A percentile compares a stretch with the other conserved stretches of the same genome.
Conservation (phyloP, 2,113 vertebrate genomes). For the Phyllostomus discolor region DNA sequence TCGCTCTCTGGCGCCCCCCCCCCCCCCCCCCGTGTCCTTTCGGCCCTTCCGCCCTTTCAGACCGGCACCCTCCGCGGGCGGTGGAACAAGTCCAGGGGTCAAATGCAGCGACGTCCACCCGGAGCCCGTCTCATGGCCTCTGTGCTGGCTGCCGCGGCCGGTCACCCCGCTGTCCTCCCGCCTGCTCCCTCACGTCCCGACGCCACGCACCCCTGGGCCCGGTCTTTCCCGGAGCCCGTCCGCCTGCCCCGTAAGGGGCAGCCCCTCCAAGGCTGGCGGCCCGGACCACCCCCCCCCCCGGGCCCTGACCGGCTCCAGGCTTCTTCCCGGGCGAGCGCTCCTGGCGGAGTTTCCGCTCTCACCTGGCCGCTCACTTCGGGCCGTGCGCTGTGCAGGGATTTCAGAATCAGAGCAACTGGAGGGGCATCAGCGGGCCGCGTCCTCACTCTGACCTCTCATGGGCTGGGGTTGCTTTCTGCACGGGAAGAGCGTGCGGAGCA, state of each 20-base stretch:
- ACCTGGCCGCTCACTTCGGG: background rate
- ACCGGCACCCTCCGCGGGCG: background rate
- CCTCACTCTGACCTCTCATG: background rate
- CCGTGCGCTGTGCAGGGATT: background rate
- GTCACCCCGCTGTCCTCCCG: background rate
- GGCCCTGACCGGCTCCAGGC: background rate
- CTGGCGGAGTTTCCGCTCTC: background rate
- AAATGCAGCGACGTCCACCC: background rate
- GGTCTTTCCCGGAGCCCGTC: background rate
- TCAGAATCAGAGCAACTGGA: background rate
- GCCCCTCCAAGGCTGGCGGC: background rate
- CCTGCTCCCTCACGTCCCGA: background rate
- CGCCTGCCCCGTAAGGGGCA: background rate
- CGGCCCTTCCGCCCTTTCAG: background rate
- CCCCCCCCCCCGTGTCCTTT: background rate
- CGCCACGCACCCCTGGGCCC: background rate
- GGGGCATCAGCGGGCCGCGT: background rate
- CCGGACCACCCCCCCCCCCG: background rate
- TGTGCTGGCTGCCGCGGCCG: background rate
- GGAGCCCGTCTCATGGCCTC: background rate
- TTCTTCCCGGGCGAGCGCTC: background rate
- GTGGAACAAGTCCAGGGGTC: background rate
- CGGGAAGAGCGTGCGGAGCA: background rate
- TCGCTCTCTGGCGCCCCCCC: background rate
- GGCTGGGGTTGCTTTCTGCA: too few relatives aligned